phyloP scores from a whole-genome alignment of 2,113 vertebrate species.

The Seriola aureovittata region DNA sequence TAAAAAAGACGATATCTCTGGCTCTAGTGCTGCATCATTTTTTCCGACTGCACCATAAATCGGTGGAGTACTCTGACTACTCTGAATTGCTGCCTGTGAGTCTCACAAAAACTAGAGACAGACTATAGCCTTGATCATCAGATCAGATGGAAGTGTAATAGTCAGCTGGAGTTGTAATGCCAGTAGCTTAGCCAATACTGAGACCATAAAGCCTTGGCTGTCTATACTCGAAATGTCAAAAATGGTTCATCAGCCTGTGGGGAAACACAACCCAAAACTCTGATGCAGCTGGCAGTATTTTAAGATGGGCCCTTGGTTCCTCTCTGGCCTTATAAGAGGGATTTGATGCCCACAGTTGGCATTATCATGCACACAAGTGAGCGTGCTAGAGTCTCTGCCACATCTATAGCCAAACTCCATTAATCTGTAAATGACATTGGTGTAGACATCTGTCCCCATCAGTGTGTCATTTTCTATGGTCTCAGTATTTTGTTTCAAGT shows the following conservation, averaged over 20 bases:
- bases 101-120: background rate
- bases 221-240: constrained; percentile 41
- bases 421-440: constrained; percentile 69
- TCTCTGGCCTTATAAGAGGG: constrained; percentile 44
- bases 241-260: constrained; percentile 37
- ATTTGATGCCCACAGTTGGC: constrained; percentile 57
- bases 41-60: background rate
- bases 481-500: constrained; percentile 66
- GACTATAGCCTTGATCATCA: constrained; percentile 7
- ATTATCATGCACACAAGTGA: constrained; percentile 44
- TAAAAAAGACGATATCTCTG: background rate
- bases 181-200: constrained; percentile 12
- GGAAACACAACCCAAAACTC: constrained; percentile 50
- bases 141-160: constrained; percentile 22
- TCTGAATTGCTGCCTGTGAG: background rate
- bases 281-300: constrained; percentile 49
- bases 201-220: constrained; percentile 24
- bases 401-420: constrained; percentile 69
- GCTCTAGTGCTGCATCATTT: background rate
- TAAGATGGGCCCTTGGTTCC: constrained; percentile 29
- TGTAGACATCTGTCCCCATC: constrained; percentile 66
- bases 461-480: constrained; percentile 44
- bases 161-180: constrained; percentile 31
- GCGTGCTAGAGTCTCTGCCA: constrained; percentile 36
- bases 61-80: background rate